A percentile compares a stretch with the other conserved stretches of the same genome.
Conservation (phyloP, 2,888 invertebrate genomes). For the Arge pagana region DNA sequence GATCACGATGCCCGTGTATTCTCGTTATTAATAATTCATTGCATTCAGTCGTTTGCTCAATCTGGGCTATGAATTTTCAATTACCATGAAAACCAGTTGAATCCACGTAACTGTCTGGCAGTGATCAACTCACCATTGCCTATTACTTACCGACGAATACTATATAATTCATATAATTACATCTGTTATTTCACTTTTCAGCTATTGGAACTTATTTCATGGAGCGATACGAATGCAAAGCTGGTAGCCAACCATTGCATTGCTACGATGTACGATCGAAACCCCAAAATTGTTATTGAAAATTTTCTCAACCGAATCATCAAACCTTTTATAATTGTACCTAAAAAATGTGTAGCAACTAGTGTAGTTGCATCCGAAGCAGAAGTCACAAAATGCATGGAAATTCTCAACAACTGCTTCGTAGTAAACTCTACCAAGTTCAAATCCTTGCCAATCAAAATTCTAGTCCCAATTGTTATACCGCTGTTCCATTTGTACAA, state of each 20-base stretch:
- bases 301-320: slow-evolving; percentile 54
- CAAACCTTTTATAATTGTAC: slow-evolving; percentile 41
- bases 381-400: slow-evolving; percentile 49
- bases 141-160: too few species aligned
- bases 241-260: slow-evolving; percentile 64
- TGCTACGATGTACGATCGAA: slow-evolving; percentile 61
- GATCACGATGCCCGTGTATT: too few species aligned
- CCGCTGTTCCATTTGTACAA: slow-evolving; percentile 49
- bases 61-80: too few species aligned
- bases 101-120: too few species aligned
- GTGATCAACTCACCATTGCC: too few species aligned
- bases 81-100: too few species aligned
- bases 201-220: slow-evolving; percentile 59
- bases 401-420: slow-evolving; percentile 52
- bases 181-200: too few species aligned
- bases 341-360: neutral
- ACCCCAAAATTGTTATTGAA: slow-evolving; percentile 56
- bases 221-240: slow-evolving; percentile 54
- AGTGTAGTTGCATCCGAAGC: slow-evolving; percentile 38
- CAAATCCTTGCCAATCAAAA: slow-evolving; percentile 44
- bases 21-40: too few species aligned
- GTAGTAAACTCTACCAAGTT: slow-evolving; percentile 47
- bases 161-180: too few species aligned
- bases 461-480: slow-evolving; percentile 42
- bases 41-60: too few species aligned